These are phyloP conservation scores for Plodia interpunctella DNA, from an alignment of 1,140 invertebrate genomes.

Conservation along the genomic window DNA sequence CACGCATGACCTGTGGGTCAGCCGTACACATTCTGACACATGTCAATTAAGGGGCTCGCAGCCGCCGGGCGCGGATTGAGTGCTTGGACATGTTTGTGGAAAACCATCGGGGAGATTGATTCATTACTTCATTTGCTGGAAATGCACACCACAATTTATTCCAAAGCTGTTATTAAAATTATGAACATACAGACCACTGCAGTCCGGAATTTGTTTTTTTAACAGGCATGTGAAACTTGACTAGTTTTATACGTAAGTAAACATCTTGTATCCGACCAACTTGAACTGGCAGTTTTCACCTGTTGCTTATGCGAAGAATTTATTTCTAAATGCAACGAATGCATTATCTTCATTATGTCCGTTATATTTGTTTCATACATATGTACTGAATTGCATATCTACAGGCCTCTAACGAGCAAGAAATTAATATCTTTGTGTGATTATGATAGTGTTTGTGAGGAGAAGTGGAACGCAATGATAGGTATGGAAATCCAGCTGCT, in stretches of 20 bases:
- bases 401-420: too few relatives aligned
- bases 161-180: constrained; percentile 7
- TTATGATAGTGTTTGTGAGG: background rate
- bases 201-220: background rate
- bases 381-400: too few relatives aligned
- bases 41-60: constrained; percentile 69
- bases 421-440: too few relatives aligned
- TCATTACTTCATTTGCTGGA: constrained; percentile 54
- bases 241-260: background rate
- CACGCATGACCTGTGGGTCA: constrained; percentile 69
- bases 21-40: constrained; percentile 68
- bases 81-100: constrained; percentile 71
- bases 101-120: constrained; percentile 63
- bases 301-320: background rate
- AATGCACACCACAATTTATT: constrained; percentile 45
- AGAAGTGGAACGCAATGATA: background rate
- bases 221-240: background rate
- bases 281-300: too few relatives aligned
- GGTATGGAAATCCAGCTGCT: constrained; percentile 35
- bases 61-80: constrained; percentile 62
- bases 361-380: too few relatives aligned
- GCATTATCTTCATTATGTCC: too few relatives aligned
- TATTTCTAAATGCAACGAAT: too few relatives aligned
- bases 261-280: too few relatives aligned
- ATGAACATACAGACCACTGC: background rate